Evolutionary conservation across 1,140 invertebrate genomes (phyloP).

Genomic region (Drepana arcuata): DNA sequence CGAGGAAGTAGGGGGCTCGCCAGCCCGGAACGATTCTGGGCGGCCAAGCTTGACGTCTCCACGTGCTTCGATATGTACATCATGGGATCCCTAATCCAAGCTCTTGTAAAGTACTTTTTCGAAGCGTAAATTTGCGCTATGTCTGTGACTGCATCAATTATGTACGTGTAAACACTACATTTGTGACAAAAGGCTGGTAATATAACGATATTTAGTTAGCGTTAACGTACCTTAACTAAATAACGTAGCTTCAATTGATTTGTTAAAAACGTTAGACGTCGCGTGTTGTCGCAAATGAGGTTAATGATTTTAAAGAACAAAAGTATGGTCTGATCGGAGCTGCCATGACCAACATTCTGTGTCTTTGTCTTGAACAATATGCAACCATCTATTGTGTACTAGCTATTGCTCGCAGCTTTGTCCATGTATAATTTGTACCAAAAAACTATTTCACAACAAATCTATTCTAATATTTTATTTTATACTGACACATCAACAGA

Average conservation of each 20-base stretch:
- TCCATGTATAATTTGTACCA: no score
- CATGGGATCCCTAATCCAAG: slow-evolving; percentile 30
- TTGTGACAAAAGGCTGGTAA: no score
- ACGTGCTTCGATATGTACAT: slow-evolving; percentile 26
- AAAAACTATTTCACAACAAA: no score
- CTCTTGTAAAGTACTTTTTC: slow-evolving; percentile 3
- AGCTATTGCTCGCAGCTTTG: no score
- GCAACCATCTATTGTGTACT: no score
- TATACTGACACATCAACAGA: no score
- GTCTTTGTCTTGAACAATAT: no score
- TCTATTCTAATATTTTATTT: no score
- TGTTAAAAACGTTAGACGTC: slow-evolving; percentile 13
- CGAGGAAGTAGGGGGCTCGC: slow-evolving; percentile 31
- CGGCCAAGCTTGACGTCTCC: slow-evolving; percentile 43
- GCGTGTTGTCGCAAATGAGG: slow-evolving; percentile 27
- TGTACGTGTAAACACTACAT: not conserved
- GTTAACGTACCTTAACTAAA: slow-evolving; percentile 1
- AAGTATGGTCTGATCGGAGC: slow-evolving; percentile 9
- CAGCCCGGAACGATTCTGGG: slow-evolving; percentile 38
- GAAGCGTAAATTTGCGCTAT: slow-evolving; percentile 5
- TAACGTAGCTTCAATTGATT: slow-evolving; percentile 5
- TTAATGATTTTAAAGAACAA: slow-evolving; percentile 29
- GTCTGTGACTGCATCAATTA: slow-evolving; percentile 1
- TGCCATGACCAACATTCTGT: slow-evolving; percentile 21
- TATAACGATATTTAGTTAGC: no score